Conservation (phyloP, 2,113 vertebrate species). For the Menidia beryllina region DNA sequence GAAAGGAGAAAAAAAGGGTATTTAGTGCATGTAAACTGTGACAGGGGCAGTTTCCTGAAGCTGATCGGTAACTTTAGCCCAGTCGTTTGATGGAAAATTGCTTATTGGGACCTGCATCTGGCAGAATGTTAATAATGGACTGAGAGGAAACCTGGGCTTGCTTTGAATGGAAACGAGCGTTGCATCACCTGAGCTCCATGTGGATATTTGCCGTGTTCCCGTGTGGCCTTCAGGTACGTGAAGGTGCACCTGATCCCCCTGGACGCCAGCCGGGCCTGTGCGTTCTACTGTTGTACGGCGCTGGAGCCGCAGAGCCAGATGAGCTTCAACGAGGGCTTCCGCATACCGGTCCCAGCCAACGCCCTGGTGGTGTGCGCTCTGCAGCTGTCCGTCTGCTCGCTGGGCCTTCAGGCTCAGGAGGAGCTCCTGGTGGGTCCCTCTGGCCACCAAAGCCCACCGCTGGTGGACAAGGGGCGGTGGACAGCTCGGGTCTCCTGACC, state of each 20-base stretch:
- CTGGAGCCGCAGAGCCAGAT: slow-evolving; percentile 89
- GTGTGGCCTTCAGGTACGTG: slow-evolving; percentile 84
- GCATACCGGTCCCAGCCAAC: slow-evolving; percentile 87
- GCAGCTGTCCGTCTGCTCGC: slow-evolving; percentile 90
- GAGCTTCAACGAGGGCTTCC: slow-evolving; percentile 95
- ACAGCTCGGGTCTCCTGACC: background rate
- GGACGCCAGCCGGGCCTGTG: slow-evolving; percentile 86
- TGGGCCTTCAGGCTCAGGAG: slow-evolving; percentile 89
- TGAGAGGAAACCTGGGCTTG: no score
- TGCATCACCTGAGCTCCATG: background rate
- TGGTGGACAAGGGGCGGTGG: background rate
- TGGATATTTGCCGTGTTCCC: background rate
- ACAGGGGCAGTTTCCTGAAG: no score
- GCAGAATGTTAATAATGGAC: no score
- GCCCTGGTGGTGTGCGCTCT: slow-evolving; percentile 85
- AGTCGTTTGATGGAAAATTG: no score
- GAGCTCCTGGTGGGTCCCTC: slow-evolving; percentile 88
- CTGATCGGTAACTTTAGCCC: no score
- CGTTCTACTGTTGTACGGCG: slow-evolving; percentile 92
- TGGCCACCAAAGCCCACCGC: background rate
- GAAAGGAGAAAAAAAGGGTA: no score
- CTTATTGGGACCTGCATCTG: no score
- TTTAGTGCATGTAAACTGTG: no score
- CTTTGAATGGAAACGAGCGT: no score
- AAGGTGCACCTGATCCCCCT: slow-evolving; percentile 91